Evolutionary conservation across 2,797 vertebrate genomes (phyloP), one percentile per base, ranked within the genome.

Genomic region (Percopsis omiscomaycus): DNA sequence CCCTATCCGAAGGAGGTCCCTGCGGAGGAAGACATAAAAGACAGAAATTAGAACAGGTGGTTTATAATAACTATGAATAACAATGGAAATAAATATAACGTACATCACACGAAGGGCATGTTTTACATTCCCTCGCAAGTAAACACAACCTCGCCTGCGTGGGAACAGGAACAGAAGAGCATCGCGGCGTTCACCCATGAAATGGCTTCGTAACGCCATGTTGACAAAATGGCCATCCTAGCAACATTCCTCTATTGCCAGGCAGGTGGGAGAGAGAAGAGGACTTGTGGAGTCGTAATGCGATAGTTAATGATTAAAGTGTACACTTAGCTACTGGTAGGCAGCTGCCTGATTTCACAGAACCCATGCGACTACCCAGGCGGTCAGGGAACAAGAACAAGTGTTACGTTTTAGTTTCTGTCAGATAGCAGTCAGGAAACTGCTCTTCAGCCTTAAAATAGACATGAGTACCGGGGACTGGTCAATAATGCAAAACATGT

Each of bases 1-100:
- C 14, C 97, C 96, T 91, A 98, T 98, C 91, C 97, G 94, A 83
- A 98, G 93, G 80, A 98, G 87, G 86, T 98, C 97, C 87, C 97
- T 98, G 91, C 8, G 80, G 78, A 55, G 56, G 27, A 74, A 8
- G 59, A 68, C 3, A 64, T 48, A 55, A 30, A 15, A 52, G 28
- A 55, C 51, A 32, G 55, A 48, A 68, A 60, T 27, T 13, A 78
- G 71, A 78, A 84, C 82, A 88, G 79, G 71, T 79, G 83, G 77
- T 66, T 68, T n/a, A 14, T 55, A 78, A 16, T 28, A 22, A 22
- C 22, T 22, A 22, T 22, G 22, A 22, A 80, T 52, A 74, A 69
- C 64, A 55, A 71, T 4, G 22, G 48, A 80, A 73, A 59, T 0
- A 29, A 49, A 54, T 48, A 82, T 64, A 79, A 64, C 60, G 55